These are phyloP conservation scores for Pseudomyrmex gracilis DNA, from an alignment of 1,140 invertebrate genomes.

Conservation along the genomic window DNA sequence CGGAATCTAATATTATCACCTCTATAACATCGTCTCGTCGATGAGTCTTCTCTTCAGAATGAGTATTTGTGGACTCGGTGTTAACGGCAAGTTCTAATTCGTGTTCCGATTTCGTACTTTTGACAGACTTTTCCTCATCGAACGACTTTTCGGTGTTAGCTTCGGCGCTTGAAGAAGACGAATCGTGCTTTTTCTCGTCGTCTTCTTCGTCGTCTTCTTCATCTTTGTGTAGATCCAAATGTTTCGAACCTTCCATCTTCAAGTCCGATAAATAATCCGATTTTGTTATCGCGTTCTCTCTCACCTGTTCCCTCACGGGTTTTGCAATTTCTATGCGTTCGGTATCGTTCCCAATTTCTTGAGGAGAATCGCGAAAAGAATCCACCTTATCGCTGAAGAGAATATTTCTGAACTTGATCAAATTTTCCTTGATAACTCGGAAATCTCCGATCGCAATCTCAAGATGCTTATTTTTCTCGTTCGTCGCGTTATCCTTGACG, in stretches of 20 bases:
- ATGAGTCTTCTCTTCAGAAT: background rate
- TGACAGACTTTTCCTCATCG: background rate
- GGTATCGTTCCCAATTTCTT: background rate
- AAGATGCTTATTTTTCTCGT: background rate
- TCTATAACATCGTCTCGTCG: constrained; percentile 21
- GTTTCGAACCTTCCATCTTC: constrained; percentile 50
- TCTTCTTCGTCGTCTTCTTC: background rate
- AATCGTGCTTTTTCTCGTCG: background rate
- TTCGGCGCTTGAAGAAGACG: background rate
- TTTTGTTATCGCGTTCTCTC: constrained; percentile 19
- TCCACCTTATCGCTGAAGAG: constrained; percentile 49
- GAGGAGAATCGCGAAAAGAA: background rate
- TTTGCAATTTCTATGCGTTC: background rate
- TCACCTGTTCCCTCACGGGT: background rate
- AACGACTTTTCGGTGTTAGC: background rate
- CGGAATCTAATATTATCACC: constrained; percentile 52
- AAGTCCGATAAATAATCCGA: constrained; percentile 49
- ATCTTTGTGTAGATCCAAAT: constrained; percentile 33
- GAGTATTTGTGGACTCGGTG: constrained; percentile 4
- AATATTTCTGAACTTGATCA: constrained; percentile 62
- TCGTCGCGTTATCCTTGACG: constrained; percentile 1
- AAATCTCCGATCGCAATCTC: background rate
- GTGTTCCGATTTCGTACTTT: background rate
- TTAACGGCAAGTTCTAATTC: background rate
- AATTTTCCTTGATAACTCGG: constrained; percentile 37